Percentiles rank a stretch among this genome's conserved stretches.
phyloP scores from a whole-genome alignment of 1,140 invertebrate genomes.

The Rhyzopertha dominica region DNA sequence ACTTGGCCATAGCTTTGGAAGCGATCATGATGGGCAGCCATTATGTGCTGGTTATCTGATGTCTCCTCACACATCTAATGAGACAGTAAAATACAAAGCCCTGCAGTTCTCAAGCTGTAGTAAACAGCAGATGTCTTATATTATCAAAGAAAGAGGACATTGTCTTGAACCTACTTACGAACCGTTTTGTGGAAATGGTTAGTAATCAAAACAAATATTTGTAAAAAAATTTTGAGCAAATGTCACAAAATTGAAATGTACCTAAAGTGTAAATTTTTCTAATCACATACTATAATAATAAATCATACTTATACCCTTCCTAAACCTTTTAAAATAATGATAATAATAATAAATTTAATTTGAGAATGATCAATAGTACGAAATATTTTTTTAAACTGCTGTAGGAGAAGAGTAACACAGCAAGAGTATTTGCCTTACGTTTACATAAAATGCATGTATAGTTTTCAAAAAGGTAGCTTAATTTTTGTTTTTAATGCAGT shows the following conservation, averaged over 20 bases:
- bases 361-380: neutral
- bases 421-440: too few species aligned
- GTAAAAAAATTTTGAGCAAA: too few species aligned
- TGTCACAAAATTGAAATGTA: too few species aligned
- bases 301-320: neutral
- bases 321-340: neutral
- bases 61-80: constrained; percentile 4
- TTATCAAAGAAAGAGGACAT: constrained; percentile 11
- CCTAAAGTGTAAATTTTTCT: neutral
- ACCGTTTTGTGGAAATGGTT: constrained; percentile 20
- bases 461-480: too few species aligned
- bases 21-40: constrained; percentile 7
- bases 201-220: too few species aligned
- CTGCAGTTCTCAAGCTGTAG: constrained; percentile 16
- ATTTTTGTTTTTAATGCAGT: too few species aligned
- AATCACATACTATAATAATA: neutral
- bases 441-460: too few species aligned
- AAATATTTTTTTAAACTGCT: neutral
- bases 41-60: constrained; percentile 10
- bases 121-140: constrained; percentile 5
- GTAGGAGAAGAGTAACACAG: too few species aligned
- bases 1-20: constrained; percentile 13
- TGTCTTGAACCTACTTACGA: constrained; percentile 7
- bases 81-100: neutral
- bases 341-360: neutral